Conservation (phyloP, 2,113 vertebrate species). For the Elgaria multicarinata region DNA sequence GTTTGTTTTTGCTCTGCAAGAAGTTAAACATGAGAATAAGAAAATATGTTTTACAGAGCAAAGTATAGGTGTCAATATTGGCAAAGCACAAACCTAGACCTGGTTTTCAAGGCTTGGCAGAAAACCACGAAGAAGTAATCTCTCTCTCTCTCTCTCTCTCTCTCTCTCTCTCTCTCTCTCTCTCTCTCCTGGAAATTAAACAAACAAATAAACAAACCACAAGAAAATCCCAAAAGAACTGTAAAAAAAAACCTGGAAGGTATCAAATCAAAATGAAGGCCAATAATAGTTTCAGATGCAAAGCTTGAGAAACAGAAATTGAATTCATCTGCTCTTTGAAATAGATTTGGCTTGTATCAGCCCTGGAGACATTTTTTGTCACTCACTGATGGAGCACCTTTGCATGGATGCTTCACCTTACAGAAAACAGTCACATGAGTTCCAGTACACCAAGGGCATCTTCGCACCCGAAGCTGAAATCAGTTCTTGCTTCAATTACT, state of each 20-base stretch:
- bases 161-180: background rate
- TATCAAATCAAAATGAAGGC: constrained; percentile 39
- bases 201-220: background rate
- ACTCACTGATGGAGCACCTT: background rate
- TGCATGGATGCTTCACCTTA: background rate
- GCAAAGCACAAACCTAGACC: constrained; percentile 9
- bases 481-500: background rate
- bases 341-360: constrained; percentile 2
- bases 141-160: constrained; percentile 5
- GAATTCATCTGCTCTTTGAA: background rate
- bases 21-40: constrained; percentile 51
- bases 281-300: background rate
- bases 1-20: constrained; percentile 41
- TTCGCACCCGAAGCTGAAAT: background rate
- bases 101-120: constrained; percentile 33
- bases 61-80: constrained; percentile 47
- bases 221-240: constrained; percentile 2
- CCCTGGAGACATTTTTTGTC: constrained; percentile 23
- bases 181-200: background rate
- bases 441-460: background rate
- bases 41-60: constrained; percentile 59
- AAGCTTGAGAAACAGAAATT: constrained; percentile 38
- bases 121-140: constrained; percentile 18
- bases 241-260: constrained; percentile 31
- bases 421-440: background rate